A percentile compares a stretch with the other conserved stretches of the same genome.
phyloP scores from a whole-genome alignment of 1,140 invertebrate species.

The Drosophila sp. region DNA sequence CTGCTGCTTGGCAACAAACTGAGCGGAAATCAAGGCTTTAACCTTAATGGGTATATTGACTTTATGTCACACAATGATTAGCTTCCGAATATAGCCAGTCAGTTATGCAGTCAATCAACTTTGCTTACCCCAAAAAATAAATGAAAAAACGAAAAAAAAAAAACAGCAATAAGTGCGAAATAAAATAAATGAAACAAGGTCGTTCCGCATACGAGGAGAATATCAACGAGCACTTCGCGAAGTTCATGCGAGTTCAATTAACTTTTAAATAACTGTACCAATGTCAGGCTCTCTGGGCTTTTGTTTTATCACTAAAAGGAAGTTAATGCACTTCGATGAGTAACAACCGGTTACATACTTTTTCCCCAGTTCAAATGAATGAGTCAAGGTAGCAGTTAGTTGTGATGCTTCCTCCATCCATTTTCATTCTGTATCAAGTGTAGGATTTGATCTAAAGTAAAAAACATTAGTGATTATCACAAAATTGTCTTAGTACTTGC shows the following conservation, averaged over 20 bases:
- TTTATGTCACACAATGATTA: conserved; percentile 37
- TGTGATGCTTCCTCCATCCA: too few relatives aligned
- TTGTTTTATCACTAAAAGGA: conserved; percentile 64
- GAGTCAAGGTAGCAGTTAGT: conserved; percentile 55
- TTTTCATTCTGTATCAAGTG: too few relatives aligned
- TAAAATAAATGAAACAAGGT: conserved; percentile 60
- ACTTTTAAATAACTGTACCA: conserved; percentile 76
- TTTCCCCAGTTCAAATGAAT: conserved; percentile 54
- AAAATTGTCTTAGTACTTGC: too few relatives aligned
- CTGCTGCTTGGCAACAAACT: conserved; percentile 8
- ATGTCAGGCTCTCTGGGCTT: conserved; percentile 48
- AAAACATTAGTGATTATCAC: too few relatives aligned
- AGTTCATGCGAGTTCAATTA: conserved; percentile 77
- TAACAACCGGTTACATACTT: conserved; percentile 50
- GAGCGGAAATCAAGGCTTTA: conserved; percentile 36
- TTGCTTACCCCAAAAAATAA: background rate
- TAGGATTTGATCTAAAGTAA: too few relatives aligned
- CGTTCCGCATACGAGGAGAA: conserved; percentile 66
- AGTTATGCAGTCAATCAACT: conserved; percentile 8
- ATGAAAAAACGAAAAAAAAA: background rate
- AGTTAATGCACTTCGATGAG: conserved; percentile 70
- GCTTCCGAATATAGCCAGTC: conserved; percentile 34
- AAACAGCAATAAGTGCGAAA: background rate
- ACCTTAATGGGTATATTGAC: conserved; percentile 50
- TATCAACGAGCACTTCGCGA: conserved; percentile 25